Evolutionary conservation across 2,888 invertebrate species (phyloP).

Genomic region (Lymantria dispar): DNA sequence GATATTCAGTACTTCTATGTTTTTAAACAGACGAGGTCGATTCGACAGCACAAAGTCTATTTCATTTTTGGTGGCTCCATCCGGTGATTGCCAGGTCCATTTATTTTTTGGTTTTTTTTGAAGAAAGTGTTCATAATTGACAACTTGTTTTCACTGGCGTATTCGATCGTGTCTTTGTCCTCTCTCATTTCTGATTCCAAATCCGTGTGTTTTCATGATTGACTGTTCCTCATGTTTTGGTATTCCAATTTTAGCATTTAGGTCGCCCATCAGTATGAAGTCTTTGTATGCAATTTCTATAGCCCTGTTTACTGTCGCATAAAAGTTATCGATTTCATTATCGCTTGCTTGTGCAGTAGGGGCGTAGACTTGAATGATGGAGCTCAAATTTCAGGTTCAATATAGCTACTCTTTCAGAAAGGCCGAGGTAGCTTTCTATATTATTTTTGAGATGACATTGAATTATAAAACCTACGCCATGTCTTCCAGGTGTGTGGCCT

Average conservation of each 20-base stretch:
- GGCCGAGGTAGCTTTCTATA: constrained; percentile 17
- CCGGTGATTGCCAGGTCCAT: background rate
- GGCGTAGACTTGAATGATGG: constrained; percentile 25
- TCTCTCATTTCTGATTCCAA: constrained; percentile 26
- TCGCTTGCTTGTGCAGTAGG: constrained; percentile 19
- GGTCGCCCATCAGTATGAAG: constrained; percentile 19
- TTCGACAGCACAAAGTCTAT: constrained; percentile 1
- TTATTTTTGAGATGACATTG: constrained; percentile 12
- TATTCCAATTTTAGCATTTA: constrained; percentile 23
- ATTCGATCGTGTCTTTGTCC: constrained; percentile 27
- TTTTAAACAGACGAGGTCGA: background rate
- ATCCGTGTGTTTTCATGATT: constrained; percentile 18
- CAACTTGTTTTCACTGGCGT: constrained; percentile 7
- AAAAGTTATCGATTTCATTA: constrained; percentile 15
- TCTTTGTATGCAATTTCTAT: constrained; percentile 9
- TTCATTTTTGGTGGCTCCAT: background rate
- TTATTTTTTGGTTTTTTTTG: background rate
- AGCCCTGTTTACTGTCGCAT: constrained; percentile 10
- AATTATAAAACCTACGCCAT: constrained; percentile 24
- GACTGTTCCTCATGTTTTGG: constrained; percentile 16
- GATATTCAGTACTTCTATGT: background rate
- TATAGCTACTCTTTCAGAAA: constrained; percentile 6
- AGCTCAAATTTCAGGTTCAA: constrained; percentile 14
- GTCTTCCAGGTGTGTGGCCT: constrained; percentile 16
- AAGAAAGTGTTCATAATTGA: background rate